Conservation (phyloP, 2,797 vertebrate genomes). For the Oceanodroma leucorhoa region DNA sequence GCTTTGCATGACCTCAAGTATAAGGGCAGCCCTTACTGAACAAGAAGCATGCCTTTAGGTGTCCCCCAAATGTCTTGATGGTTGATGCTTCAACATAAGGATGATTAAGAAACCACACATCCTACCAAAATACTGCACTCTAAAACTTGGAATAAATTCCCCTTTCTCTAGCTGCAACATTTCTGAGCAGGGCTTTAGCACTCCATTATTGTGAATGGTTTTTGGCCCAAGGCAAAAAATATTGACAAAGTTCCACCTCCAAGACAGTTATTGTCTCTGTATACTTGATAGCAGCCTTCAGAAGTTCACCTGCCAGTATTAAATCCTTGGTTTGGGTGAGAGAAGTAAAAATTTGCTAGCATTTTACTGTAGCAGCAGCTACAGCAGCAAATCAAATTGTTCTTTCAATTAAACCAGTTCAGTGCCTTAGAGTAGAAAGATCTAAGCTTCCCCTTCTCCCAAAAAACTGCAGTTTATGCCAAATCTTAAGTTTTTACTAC, state of each 20-base stretch:
- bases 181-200: conserved; percentile 57
- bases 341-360: conserved; percentile 72
- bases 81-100: conserved; percentile 45
- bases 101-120: conserved; percentile 58
- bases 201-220: conserved; percentile 73
- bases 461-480: conserved; percentile 39
- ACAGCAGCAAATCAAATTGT: conserved; percentile 76
- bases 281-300: conserved; percentile 79
- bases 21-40: not conserved
- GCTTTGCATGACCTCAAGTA: not conserved
- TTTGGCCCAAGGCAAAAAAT: conserved; percentile 77
- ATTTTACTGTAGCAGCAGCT: conserved; percentile 63
- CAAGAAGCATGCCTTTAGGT: not conserved
- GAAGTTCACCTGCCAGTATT: conserved; percentile 75
- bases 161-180: conserved; percentile 48
- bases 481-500: conserved; percentile 45
- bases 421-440: conserved; percentile 57
- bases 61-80: conserved; percentile 17
- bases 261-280: conserved; percentile 80
- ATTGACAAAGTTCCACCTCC: conserved; percentile 76
- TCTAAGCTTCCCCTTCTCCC: not conserved
- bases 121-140: conserved; percentile 47
- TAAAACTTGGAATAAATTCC: conserved; percentile 65
- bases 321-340: conserved; percentile 76
- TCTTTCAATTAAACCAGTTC: conserved; percentile 76